Base-by-base conservation (phyloP, 1,140 invertebrate species). In the Atta texana region DNA sequence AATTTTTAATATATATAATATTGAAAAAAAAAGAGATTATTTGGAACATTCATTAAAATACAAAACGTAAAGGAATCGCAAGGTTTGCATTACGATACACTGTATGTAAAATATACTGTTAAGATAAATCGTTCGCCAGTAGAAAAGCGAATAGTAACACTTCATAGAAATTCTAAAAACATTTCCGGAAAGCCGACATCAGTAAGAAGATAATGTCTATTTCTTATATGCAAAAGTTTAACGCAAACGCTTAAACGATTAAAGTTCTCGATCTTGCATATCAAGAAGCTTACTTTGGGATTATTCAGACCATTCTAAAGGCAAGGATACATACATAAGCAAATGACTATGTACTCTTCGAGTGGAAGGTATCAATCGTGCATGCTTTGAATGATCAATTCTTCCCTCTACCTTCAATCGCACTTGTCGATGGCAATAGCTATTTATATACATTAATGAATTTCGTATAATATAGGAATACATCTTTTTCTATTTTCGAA, bases 191-290 rank as follows among this genome's bases (percentile, higher is more conserved):
- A 34, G 10, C 31, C n/a, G 18, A 59, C 21, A 16, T 24, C 53
- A 31, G 16, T 18, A 14, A 53, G 64, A 24, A 16, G 10, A 18
- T 16, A 39, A 8, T n/a, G n/a, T 82, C 8, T 39, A 21, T 28
- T 68, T 78, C 76, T 80, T 68, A 80, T n/a, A 28, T 31, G 7
- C 7, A 18, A 3, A 53, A 53, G 44, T 53, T 53, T 68, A 53
- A 55, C 63, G 21, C 53, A 12, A 82, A 72, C 8, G 49, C 34
- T 66, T 72, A 72, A 72, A 49, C 24, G 53, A 74, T 72, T 72
- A 59, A 31, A 59, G 53, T 51, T 74, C 10, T 3, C 34, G 21
- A 14, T 59, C 8, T 53, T 57, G 51, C 49, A 69, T 49, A 61
- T 82, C 59, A 61, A 18, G 18, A 61, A 82, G 53, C 61, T 82